These are phyloP conservation scores for Hemiscyllium ocellatum DNA, from an alignment of 2,113 vertebrate genomes.

Conservation along the genomic window DNA sequence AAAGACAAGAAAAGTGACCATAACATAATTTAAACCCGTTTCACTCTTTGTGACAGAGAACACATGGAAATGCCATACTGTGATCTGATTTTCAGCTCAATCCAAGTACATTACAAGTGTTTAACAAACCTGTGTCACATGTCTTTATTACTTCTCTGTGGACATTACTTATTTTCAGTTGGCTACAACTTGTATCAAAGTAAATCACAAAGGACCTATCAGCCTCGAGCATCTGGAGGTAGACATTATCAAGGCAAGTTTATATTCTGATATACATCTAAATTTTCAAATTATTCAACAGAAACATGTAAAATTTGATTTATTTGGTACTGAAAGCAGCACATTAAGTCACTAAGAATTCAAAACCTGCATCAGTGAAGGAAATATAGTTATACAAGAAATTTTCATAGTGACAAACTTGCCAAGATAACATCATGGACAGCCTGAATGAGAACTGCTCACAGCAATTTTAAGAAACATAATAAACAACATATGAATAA, in stretches of 20 bases:
- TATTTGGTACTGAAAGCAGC: neutral
- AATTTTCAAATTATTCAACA: neutral
- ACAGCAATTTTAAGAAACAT: too few relatives aligned
- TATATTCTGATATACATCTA: neutral
- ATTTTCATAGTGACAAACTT: neutral
- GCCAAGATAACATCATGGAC: neutral
- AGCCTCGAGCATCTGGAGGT: neutral
- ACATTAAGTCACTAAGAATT: neutral
- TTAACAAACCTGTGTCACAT: neutral
- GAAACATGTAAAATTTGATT: neutral
- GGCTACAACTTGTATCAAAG: neutral
- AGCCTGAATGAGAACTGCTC: neutral
- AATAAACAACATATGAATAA: neutral
- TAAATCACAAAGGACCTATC: neutral
- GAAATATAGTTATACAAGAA: neutral
- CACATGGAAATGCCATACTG: neutral
- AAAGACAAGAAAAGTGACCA: too few relatives aligned
- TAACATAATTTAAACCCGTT: too few relatives aligned
- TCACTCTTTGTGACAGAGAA: too few relatives aligned
- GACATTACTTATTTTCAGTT: neutral
- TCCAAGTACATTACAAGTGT: neutral
- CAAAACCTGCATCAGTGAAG: neutral
- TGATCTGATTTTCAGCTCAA: neutral
- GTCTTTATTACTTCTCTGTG: neutral
- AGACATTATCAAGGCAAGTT: neutral